phyloP scores from a whole-genome alignment of 2,888 invertebrate genomes.

The Hartigia nigra region DNA sequence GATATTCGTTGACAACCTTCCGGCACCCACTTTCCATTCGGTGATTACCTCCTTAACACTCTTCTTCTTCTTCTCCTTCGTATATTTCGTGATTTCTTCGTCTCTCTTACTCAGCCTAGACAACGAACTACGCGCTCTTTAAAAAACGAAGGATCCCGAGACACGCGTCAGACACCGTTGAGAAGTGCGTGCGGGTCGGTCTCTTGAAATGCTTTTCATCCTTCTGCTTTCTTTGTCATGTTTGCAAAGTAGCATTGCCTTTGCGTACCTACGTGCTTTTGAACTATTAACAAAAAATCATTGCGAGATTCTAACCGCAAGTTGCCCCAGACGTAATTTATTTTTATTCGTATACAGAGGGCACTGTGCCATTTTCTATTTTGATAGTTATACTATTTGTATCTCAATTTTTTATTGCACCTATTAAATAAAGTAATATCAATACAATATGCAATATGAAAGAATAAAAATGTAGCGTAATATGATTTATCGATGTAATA shows the following conservation, averaged over 20 bases:
- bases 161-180: not conserved
- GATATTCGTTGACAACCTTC: conserved; percentile 17
- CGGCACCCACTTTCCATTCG: conserved; percentile 25
- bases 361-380: not conserved
- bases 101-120: conserved; percentile 28
- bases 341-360: not conserved
- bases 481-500: no score
- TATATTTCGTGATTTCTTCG: conserved; percentile 29
- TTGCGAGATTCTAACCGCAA: not conserved
- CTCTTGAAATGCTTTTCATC: not conserved
- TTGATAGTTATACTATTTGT: not conserved
- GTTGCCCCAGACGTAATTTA: not conserved
- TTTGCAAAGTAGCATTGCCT: not conserved
- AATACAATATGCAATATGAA: no score
- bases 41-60: not conserved
- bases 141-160: not conserved
- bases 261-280: not conserved
- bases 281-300: not conserved
- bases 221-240: not conserved
- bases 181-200: not conserved
- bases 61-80: conserved; percentile 3
- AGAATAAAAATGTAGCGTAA: no score
- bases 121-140: not conserved
- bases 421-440: no score
- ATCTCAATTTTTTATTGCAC: not conserved